Base-by-base conservation (phyloP, 53 echinoderm and acorn worm genomes). In the Echinometra lucunter region DNA sequence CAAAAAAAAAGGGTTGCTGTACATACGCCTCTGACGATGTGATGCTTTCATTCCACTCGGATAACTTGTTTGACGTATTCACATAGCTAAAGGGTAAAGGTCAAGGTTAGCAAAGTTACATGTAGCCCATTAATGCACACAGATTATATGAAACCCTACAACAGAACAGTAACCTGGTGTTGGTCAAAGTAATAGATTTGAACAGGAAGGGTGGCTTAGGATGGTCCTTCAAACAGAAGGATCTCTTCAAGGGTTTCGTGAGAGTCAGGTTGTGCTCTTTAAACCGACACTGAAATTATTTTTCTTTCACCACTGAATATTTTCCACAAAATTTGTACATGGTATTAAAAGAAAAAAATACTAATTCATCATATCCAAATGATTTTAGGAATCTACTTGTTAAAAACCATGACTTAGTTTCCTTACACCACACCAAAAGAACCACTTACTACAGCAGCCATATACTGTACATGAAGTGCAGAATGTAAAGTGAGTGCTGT, bases 21-120 rank as follows among this genome's bases (percentile, higher is more conserved):
- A 97, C 97, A 95, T 96, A 97, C 97, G 91, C 88, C 53, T 95
- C 95, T 12, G 96, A 97, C 15, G 95, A 15, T 35, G 95, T 95
- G 37, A 97, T 92, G 94, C 90, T 90, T 45, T 97, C 96, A 72
- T 97, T 97, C 96, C 96, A 96, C 81, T 96, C 97, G 40, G 95
- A 42, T 23, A 97, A 53, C 94, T 97, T 97, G 82, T 72, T 94
- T 40, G 91, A 91, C 32, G 97, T 97, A 91, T 81, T 94, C 96
- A 96, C 96, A 88, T 94, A 97, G 94, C 97, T 97, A 93, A 27
- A 82, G 82, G 45, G 58, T 21, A 93, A 69, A 55, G 35, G 81
- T 80, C 42, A 42, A 40, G 82, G 82, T 75, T 75, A 93, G 82
- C 94, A 60, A 57, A 57, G 16, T 74, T 45, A 82, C 11, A 74